phyloP scores from a whole-genome alignment of 1,140 invertebrate genomes.

The Theocolax elegans region DNA sequence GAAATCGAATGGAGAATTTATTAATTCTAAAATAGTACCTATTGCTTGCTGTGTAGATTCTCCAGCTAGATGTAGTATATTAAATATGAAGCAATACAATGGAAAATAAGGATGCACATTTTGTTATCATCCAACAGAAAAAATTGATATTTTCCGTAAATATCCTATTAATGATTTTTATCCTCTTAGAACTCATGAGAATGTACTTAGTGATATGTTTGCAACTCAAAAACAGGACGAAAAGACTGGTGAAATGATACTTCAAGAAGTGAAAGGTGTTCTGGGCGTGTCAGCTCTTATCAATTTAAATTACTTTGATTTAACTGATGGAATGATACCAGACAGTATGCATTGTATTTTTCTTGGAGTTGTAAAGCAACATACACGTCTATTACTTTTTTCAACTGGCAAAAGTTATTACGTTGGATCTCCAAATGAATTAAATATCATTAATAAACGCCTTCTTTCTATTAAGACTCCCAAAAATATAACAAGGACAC shows the following conservation, averaged over 20 bases:
- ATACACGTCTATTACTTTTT: constrained; percentile 39
- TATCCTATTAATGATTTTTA: not conserved
- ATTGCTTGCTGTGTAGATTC: constrained; percentile 42
- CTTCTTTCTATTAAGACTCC: constrained; percentile 33
- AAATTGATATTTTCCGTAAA: not conserved
- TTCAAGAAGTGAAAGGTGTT: not conserved
- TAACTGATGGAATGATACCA: constrained; percentile 34
- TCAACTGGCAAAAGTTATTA: constrained; percentile 29
- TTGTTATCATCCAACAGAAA: constrained; percentile 29
- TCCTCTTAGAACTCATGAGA: not conserved
- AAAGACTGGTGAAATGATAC: not conserved
- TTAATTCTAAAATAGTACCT: constrained; percentile 35
- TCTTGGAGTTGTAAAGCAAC: constrained; percentile 38
- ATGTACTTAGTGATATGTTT: not conserved
- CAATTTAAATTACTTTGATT: constrained; percentile 19
- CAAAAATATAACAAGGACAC: constrained; percentile 33
- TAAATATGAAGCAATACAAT: constrained; percentile 44
- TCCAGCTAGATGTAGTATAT: constrained; percentile 25
- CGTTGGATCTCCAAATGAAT: constrained; percentile 35
- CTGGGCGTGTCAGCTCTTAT: not conserved
- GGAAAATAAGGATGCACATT: constrained; percentile 41
- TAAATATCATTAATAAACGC: constrained; percentile 32
- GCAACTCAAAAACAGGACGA: not conserved
- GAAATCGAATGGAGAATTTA: not conserved
- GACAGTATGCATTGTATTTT: constrained; percentile 43